Evolutionary conservation across 1,140 invertebrate species (phyloP).

Genomic region (Eumaeus atala): DNA sequence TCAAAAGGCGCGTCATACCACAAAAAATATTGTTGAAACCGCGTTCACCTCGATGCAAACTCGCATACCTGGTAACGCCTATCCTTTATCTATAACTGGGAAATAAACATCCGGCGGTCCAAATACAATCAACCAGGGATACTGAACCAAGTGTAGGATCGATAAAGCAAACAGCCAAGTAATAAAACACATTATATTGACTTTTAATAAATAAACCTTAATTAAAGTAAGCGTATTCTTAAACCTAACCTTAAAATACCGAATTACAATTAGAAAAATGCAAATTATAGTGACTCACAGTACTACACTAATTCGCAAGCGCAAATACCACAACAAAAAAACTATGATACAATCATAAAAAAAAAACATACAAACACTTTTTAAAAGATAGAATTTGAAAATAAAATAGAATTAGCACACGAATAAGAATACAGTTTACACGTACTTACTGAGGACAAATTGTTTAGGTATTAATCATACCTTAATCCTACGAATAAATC

Average conservation of each 20-base stretch:
- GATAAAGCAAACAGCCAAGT: constrained; percentile 45
- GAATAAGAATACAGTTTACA: not conserved
- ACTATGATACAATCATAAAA: constrained; percentile 12
- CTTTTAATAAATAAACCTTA: constrained; percentile 71
- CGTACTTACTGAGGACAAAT: not conserved
- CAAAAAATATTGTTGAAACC: too few species aligned
- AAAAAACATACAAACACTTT: not conserved
- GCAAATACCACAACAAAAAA: constrained; percentile 2
- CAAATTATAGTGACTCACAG: constrained; percentile 22
- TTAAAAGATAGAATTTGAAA: not conserved
- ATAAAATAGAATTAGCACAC: not conserved
- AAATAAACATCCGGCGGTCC: too few species aligned
- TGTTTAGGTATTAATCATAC: too few species aligned
- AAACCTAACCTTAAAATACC: constrained; percentile 46
- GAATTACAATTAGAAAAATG: constrained; percentile 55
- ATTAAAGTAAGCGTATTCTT: constrained; percentile 64
- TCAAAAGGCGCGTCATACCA: too few species aligned
- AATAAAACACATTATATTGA: constrained; percentile 73
- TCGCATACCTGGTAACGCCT: too few species aligned
- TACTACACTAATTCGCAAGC: constrained; percentile 6
- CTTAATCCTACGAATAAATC: too few species aligned
- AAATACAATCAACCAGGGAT: too few species aligned
- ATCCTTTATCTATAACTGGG: too few species aligned
- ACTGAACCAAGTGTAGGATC: not conserved
- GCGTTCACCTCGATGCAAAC: too few species aligned